phyloP scores from a whole-genome alignment of 2,113 vertebrate genomes.

The Ellobius talpinus region DNA sequence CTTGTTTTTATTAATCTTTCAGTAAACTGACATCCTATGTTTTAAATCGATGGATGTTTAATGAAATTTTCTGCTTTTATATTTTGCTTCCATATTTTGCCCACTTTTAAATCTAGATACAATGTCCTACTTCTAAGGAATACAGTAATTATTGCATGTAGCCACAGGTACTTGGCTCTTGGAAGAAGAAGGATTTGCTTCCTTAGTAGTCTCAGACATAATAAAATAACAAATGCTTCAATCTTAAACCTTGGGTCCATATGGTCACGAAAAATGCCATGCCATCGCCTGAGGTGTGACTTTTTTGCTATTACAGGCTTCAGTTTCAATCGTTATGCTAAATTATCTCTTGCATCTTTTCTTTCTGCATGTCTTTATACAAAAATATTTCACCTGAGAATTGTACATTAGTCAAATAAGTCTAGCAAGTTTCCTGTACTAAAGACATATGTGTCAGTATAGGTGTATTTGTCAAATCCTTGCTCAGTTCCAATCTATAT shows the following conservation, averaged over 20 bases:
- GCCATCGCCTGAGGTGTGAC: not conserved
- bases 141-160: not conserved
- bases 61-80: slow-evolving; percentile 44
- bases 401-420: not conserved
- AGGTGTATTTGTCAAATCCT: not conserved
- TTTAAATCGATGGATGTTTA: not conserved
- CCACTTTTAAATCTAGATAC: not conserved
- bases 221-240: not conserved
- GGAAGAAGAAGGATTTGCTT: not conserved
- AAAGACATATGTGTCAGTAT: not conserved
- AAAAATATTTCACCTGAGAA: not conserved
- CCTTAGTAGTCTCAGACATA: not conserved
- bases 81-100: not conserved
- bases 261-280: not conserved
- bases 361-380: not conserved
- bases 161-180: not conserved
- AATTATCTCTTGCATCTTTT: not conserved
- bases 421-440: not conserved
- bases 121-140: not conserved
- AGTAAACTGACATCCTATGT: not conserved
- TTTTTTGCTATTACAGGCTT: not conserved
- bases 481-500: not conserved
- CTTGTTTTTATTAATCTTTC: not conserved
- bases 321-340: not conserved
- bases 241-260: not conserved